A percentile compares a stretch with the other conserved stretches of the same genome.
phyloP scores from a whole-genome alignment of 2,888 invertebrate genomes.

The Ferrisia virgata region DNA sequence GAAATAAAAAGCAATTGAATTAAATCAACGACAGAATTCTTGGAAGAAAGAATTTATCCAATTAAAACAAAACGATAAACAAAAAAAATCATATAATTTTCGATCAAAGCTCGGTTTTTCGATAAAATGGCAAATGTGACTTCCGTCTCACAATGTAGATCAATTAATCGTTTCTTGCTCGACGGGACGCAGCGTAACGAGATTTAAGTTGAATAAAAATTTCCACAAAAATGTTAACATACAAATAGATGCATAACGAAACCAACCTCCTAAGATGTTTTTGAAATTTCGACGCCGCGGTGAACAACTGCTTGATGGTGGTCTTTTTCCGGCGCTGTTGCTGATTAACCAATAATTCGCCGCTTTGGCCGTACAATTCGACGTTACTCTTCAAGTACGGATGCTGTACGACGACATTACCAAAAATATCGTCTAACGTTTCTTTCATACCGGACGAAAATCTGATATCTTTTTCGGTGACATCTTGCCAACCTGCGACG shows the following conservation, averaged over 20 bases:
- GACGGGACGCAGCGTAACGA: too few relatives aligned
- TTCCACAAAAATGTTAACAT: too few relatives aligned
- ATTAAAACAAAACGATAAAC: too few relatives aligned
- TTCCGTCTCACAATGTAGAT: too few relatives aligned
- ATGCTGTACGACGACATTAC: conserved; percentile 64
- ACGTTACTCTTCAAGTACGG: conserved; percentile 58
- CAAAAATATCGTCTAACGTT: conserved; percentile 71
- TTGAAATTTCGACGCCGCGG: conserved; percentile 94
- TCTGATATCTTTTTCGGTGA: conserved; percentile 58
- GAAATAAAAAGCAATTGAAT: background rate
- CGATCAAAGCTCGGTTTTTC: too few relatives aligned
- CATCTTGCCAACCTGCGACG: conserved; percentile 76
- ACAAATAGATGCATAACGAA: too few relatives aligned
- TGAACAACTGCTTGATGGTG: conserved; percentile 89
- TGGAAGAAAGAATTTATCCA: too few relatives aligned
- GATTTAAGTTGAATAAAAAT: too few relatives aligned
- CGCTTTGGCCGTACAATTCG: conserved; percentile 53
- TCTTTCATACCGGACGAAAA: conserved; percentile 65
- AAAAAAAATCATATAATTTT: too few relatives aligned
- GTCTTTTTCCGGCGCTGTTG: conserved; percentile 74
- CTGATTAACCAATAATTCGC: conserved; percentile 60
- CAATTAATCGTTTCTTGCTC: too few relatives aligned
- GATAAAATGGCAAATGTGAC: too few relatives aligned
- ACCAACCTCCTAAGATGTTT: conserved; percentile 78
- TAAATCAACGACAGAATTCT: background rate